These are phyloP conservation scores for Plestiodon gilberti DNA, from an alignment of 2,113 vertebrate species.

Conservation along the genomic window DNA sequence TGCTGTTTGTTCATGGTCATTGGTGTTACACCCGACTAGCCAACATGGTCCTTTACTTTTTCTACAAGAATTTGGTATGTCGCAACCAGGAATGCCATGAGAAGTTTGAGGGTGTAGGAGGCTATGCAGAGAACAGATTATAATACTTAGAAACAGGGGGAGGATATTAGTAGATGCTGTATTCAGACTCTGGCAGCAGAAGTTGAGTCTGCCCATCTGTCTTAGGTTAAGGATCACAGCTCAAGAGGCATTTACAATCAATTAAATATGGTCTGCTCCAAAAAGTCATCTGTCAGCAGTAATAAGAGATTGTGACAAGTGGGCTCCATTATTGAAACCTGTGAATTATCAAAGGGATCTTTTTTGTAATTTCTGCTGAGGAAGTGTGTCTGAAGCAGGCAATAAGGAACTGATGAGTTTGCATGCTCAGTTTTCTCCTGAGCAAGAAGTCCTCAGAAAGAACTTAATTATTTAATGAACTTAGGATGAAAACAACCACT, in stretches of 20 bases:
- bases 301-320: conserved; percentile 28
- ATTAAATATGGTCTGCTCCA: conserved; percentile 54
- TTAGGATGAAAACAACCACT: neutral
- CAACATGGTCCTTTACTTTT: conserved; percentile 85
- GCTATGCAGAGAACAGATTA: neutral
- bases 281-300: conserved; percentile 35
- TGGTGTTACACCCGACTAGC: conserved; percentile 83
- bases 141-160: neutral
- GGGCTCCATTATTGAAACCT: conserved; percentile 42
- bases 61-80: conserved; percentile 88
- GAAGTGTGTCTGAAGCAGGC: neutral
- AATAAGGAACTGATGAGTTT: neutral
- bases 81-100: neutral
- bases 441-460: neutral
- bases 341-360: neutral
- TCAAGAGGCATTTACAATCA: conserved; percentile 49
- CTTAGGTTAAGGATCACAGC: conserved; percentile 25
- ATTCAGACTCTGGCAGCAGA: conserved; percentile 40
- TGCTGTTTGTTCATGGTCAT: conserved; percentile 84
- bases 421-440: no score
- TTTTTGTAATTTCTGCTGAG: neutral
- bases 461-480: neutral
- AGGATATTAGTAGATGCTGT: neutral
- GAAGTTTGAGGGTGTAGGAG: neutral
- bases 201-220: conserved; percentile 36